Conservation (phyloP, 2,797 vertebrate genomes). For the Anabacerthia variegaticeps region DNA sequence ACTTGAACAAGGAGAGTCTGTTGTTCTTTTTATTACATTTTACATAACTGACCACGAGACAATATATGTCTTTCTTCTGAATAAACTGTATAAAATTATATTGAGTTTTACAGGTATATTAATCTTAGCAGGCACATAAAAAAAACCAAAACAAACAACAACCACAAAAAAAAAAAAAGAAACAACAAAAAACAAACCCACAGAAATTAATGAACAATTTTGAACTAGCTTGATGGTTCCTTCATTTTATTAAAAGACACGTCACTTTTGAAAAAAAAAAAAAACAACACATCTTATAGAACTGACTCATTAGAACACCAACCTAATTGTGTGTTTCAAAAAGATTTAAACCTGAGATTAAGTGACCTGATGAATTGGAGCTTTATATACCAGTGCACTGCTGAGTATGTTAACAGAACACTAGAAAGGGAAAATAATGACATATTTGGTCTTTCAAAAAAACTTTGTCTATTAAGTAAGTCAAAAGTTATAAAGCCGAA, state of each 20-base stretch:
- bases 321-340: conserved; percentile 14
- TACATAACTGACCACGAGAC: neutral
- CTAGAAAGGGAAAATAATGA: neutral
- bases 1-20: neutral
- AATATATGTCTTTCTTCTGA: neutral
- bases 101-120: neutral
- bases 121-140: neutral
- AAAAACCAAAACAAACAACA: neutral
- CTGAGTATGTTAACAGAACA: neutral
- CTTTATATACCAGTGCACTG: neutral
- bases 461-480: neutral
- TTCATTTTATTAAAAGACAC: conserved; percentile 1
- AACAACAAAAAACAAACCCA: fast-evolving
- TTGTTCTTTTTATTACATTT: neutral
- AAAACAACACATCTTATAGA: neutral
- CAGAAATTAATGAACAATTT: neutral
- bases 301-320: neutral
- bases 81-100: neutral
- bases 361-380: neutral
- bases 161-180: neutral
- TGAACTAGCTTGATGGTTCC: neutral
- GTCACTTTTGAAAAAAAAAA: neutral
- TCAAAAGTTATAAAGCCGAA: neutral
- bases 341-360: conserved; percentile 13
- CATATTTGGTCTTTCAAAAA: neutral